Evolutionary conservation across 1,140 invertebrate species (phyloP).

Genomic region (Zaprionus kolodkinae): DNA sequence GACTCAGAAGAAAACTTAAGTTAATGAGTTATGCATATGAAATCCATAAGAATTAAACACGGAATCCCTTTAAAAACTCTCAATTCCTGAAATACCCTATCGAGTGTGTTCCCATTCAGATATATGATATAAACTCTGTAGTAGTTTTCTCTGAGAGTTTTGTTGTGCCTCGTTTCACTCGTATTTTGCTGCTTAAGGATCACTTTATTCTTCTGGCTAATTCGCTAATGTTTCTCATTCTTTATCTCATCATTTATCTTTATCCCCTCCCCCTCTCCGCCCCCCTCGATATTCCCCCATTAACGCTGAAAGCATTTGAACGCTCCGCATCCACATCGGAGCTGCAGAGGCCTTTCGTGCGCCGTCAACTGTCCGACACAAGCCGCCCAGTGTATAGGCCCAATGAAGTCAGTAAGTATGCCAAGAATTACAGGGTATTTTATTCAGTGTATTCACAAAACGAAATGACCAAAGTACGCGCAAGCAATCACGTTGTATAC

Average conservation of each 20-base stretch:
- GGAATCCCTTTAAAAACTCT: neutral
- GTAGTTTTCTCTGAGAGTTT: neutral
- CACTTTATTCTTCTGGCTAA: constrained; percentile 14
- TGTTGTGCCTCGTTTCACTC: constrained; percentile 16
- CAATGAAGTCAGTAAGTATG: constrained; percentile 84
- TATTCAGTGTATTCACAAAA: constrained; percentile 3
- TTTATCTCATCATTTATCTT: constrained; percentile 29
- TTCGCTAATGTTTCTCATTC: constrained; percentile 46
- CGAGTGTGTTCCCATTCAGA: neutral
- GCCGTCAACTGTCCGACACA: constrained; percentile 63
- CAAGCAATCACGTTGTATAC: constrained; percentile 53
- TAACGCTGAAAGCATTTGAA: constrained; percentile 68
- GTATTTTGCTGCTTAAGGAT: constrained; percentile 13
- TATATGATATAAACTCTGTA: neutral
- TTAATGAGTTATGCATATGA: neutral
- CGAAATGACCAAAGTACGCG: constrained; percentile 44
- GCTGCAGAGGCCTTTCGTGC: constrained; percentile 68
- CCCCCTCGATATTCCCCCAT: neutral
- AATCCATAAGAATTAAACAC: neutral
- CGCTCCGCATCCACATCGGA: constrained; percentile 77
- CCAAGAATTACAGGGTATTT: constrained; percentile 5
- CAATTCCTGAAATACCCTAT: neutral
- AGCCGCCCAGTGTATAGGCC: constrained; percentile 75
- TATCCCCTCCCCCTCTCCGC: neutral
- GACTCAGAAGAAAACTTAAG: neutral